A percentile compares a stretch with the other conserved stretches of the same genome.
Conservation (phyloP, 37 sponge, comb jelly and placozoan species). For the Tethya wilhelma region DNA sequence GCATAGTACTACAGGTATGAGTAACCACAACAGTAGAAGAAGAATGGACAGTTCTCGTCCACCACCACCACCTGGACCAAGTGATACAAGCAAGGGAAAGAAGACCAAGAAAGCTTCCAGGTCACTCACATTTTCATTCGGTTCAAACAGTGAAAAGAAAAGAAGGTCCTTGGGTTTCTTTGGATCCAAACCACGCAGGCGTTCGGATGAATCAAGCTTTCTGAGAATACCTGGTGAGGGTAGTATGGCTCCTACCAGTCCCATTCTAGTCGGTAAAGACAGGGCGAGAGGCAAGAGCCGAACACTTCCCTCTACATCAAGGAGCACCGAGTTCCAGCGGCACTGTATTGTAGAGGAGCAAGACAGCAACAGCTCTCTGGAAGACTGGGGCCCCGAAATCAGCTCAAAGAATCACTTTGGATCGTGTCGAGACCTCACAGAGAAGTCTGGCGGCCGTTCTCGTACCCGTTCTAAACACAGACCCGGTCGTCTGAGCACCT, state of each 20-base stretch:
- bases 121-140: conserved; percentile 34
- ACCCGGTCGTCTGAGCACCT: too few species aligned
- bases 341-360: conserved; percentile 2
- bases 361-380: neutral
- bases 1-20: neutral
- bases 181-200: neutral
- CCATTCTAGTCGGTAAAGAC: conserved; percentile 10
- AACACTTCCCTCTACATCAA: conserved; percentile 13
- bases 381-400: neutral
- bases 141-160: conserved; percentile 19
- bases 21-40: conserved; percentile 5
- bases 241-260: neutral
- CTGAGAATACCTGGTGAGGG: neutral
- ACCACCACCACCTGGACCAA: neutral
- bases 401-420: conserved; percentile 3
- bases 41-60: neutral
- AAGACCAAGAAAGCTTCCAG: conserved; percentile 3
- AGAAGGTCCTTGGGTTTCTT: conserved; percentile 3
- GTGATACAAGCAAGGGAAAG: conserved; percentile 18
- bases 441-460: too few species aligned
- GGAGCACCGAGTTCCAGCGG: neutral
- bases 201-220: neutral
- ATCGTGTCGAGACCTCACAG: conserved; percentile 7
- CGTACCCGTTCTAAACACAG: too few species aligned
- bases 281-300: neutral